A percentile compares a stretch with the other conserved stretches of the same genome.
Evolutionary conservation across 1,140 invertebrate species (phyloP).

Genomic region (Drosophila ananassae): DNA sequence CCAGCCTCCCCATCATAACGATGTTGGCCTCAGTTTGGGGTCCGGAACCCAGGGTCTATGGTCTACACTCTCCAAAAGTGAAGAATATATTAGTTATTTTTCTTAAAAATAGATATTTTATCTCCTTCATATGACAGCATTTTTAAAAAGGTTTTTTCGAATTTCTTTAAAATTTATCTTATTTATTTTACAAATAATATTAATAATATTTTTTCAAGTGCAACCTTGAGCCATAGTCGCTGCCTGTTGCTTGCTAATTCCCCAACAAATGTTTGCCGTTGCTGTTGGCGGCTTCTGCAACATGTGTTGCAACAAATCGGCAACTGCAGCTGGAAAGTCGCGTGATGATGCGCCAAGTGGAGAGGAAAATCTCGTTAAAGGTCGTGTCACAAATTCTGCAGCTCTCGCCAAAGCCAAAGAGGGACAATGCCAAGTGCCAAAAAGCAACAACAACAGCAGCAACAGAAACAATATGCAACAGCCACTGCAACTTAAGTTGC

Average conservation of each 20-base stretch:
- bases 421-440: slow-evolving; percentile 61
- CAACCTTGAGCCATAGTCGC: slow-evolving; percentile 19
- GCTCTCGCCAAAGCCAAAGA: slow-evolving; percentile 44
- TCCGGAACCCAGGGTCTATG: slow-evolving; percentile 21
- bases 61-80: neutral
- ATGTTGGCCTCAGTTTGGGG: slow-evolving; percentile 25
- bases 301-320: slow-evolving; percentile 76
- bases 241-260: slow-evolving; percentile 69
- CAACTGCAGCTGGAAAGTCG: slow-evolving; percentile 66
- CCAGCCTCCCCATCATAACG: slow-evolving; percentile 56
- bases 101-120: neutral
- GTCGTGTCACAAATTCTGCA: slow-evolving; percentile 74
- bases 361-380: slow-evolving; percentile 80
- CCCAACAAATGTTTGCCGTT: slow-evolving; percentile 73
- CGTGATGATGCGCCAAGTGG: slow-evolving; percentile 75
- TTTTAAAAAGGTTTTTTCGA: neutral
- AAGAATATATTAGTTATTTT: neutral
- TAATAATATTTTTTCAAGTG: neutral
- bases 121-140: too few relatives aligned
- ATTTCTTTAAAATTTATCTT: neutral
- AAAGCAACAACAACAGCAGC: slow-evolving; percentile 30
- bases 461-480: neutral
- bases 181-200: too few relatives aligned
- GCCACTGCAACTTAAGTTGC: neutral
- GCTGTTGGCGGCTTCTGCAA: slow-evolving; percentile 50